A percentile compares a stretch with the other conserved stretches of the same genome.
These are phyloP conservation scores for Elachura formosa DNA, from an alignment of 2,113 vertebrate species.

Conservation along the genomic window DNA sequence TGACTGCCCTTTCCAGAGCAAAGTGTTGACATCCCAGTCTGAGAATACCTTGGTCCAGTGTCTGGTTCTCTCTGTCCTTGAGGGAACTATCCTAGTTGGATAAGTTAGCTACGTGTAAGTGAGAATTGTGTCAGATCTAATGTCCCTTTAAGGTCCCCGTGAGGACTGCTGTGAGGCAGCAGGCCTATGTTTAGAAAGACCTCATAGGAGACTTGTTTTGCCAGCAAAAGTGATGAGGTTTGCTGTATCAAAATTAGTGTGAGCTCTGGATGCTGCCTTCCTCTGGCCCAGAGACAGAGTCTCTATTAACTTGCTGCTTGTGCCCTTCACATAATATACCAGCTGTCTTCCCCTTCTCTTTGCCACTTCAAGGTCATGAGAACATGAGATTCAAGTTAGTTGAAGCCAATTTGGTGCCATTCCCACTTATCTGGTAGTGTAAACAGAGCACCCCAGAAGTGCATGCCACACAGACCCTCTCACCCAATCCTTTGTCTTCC, in stretches of 20 bases:
- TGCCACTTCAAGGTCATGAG: not conserved
- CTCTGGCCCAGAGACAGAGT: not conserved
- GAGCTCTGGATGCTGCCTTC: not conserved
- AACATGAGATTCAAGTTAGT: not conserved
- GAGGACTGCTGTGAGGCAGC: not conserved
- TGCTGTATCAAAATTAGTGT: not conserved
- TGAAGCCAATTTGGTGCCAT: not conserved
- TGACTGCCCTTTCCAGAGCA: not conserved
- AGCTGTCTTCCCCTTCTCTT: not conserved
- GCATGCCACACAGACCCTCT: not conserved
- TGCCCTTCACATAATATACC: not conserved
- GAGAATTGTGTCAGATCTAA: not conserved
- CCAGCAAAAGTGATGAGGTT: not conserved
- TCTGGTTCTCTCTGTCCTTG: not conserved
- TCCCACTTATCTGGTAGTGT: not conserved
- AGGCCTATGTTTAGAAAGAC: not conserved
- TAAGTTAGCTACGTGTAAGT: not conserved
- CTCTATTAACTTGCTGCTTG: not conserved
- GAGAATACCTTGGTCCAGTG: not conserved
- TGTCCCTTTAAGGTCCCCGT: not conserved
- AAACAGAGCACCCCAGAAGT: not conserved
- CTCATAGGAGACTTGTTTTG: not conserved
- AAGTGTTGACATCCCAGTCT: not conserved
- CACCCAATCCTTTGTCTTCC: not conserved
- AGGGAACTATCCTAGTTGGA: not conserved